Base-by-base conservation (phyloP, 1,140 invertebrate genomes). In the Chironomus striatipennis region DNA sequence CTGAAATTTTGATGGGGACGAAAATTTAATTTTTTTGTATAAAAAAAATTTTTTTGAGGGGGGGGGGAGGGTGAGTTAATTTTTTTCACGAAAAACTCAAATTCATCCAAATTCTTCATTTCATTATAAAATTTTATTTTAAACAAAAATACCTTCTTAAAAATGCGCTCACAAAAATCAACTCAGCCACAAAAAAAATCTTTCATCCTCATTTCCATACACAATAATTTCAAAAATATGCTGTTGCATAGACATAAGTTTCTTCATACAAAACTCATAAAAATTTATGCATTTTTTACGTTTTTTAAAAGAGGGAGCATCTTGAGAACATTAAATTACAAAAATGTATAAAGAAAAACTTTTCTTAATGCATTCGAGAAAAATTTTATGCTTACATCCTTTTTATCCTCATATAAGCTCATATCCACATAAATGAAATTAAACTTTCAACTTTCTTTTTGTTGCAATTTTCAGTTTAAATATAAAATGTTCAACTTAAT, bases 211-310 rank as follows among this genome's bases (percentile, higher is more conserved):
- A 34, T 34, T 34, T 34, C 4, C 12, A 57, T 47, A n/a, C n/a
- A n/a, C n/a, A 4, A 47, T 10, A 47, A 47, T 2, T 47, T 47
- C 8, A 47, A 47, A 47, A 43, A 47, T 47, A 15, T 57, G 47
- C 47, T 57, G 47, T 57, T 57, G 47, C 47, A 57, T 57, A 57
- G n/a, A 57, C 12, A 15, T 57, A 57, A 57, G 47, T 57, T 57
- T n/a, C 47, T 57, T 15, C n/a, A n/a, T 57, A n/a, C n/a, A 57
- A 57, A 15, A 57, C 47, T 57, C 47, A 57, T 57, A 57, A 57
- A 57, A 57, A 57, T 57, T 57, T 15, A 57, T 57, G 12, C 47
- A 57, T 57, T 12, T 57, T 57, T 57, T 57, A 57, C 47, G n/a
- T 57, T 34, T 57, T 57, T n/a, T n/a, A n/a, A n/a, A 10, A 57